phyloP scores from a whole-genome alignment of 2,888 invertebrate species.

The Autographa pulchrina region DNA sequence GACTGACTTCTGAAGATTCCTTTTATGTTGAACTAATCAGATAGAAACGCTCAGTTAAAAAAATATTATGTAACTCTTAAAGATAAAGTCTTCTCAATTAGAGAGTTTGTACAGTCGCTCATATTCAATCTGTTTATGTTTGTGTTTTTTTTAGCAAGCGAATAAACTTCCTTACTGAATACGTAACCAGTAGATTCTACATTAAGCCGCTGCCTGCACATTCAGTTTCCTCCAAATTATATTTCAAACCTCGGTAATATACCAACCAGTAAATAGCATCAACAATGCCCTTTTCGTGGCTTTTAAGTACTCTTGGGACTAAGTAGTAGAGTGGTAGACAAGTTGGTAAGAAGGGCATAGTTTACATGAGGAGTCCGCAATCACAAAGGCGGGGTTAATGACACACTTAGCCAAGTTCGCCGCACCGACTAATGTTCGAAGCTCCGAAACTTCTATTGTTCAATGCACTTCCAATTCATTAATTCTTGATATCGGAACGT shows the following conservation, averaged over 20 bases:
- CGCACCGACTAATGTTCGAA: neutral
- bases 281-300: neutral
- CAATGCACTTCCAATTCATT: neutral
- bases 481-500: neutral
- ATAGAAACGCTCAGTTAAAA: no score
- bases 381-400: constrained; percentile 4
- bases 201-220: no score
- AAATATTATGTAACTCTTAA: no score
- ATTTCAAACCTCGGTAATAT: neutral
- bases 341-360: constrained; percentile 1
- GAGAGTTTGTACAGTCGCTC: no score
- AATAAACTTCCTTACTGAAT: no score
- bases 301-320: neutral
- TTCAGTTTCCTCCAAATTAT: neutral
- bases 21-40: no score
- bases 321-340: neutral
- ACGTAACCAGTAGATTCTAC: no score
- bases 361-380: constrained; percentile 1
- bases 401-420: neutral
- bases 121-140: no score
- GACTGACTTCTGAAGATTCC: no score
- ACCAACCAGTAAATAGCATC: neutral
- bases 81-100: no score
- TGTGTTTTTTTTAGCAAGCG: no score
- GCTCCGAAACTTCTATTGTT: neutral